Evolutionary conservation across 2,888 invertebrate species (phyloP).

Genomic region (Sarcophaga variegata): DNA sequence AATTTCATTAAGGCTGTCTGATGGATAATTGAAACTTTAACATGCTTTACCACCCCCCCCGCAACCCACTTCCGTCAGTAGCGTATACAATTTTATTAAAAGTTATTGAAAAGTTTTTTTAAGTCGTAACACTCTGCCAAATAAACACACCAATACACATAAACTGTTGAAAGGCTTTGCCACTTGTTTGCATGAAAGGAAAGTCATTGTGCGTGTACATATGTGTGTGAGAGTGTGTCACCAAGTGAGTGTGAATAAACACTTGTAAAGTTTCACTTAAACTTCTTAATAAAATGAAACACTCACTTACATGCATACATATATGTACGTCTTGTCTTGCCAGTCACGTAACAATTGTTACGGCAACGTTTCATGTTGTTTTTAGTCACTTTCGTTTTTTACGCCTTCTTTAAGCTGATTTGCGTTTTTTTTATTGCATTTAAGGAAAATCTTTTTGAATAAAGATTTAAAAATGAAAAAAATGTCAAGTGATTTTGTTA

Average conservation of each 20-base stretch:
- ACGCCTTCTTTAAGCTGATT: too few relatives aligned
- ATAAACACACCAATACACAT: too few relatives aligned
- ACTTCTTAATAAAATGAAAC: slow-evolving; percentile 3
- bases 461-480: too few relatives aligned
- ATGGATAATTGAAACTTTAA: neutral
- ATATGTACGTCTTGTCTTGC: neutral
- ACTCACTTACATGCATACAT: neutral
- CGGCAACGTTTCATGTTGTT: neutral
- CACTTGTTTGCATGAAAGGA: neutral
- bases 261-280: slow-evolving; percentile 18
- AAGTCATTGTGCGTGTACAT: neutral
- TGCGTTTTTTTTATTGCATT: too few relatives aligned
- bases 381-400: neutral
- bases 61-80: neutral
- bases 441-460: too few relatives aligned
- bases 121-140: neutral
- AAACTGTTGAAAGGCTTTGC: neutral
- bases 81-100: too few relatives aligned
- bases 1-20: neutral
- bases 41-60: neutral
- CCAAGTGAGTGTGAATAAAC: slow-evolving; percentile 2
- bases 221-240: neutral
- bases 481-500: too few relatives aligned
- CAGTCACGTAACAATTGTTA: neutral
- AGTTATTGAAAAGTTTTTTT: neutral